These are phyloP conservation scores for Phaedon cochleariae DNA, from an alignment of 2,888 invertebrate species.

Conservation along the genomic window DNA sequence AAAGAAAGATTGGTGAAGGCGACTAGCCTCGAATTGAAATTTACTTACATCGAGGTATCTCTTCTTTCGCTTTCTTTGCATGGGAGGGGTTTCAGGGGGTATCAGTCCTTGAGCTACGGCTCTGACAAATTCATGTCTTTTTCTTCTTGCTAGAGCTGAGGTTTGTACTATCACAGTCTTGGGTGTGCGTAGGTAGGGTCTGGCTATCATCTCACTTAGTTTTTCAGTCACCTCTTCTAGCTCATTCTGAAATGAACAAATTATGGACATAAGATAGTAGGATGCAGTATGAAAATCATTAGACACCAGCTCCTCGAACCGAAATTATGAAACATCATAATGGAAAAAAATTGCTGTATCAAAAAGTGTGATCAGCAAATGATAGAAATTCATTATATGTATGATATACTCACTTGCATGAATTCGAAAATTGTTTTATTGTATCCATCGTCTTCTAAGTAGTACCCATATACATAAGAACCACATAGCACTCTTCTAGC, in stretches of 20 bases:
- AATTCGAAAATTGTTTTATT: slow-evolving; percentile 74
- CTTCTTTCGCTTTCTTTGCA: slow-evolving; percentile 64
- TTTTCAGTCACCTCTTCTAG: slow-evolving; percentile 72
- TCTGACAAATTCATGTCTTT: slow-evolving; percentile 70
- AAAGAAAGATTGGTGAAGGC: background rate
- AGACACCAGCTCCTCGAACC: no score
- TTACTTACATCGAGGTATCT: slow-evolving; percentile 62
- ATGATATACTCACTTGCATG: no score
- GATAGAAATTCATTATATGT: no score
- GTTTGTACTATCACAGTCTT: slow-evolving; percentile 70
- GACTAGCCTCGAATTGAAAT: no score
- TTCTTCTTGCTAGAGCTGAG: slow-evolving; percentile 67
- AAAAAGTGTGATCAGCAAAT: no score
- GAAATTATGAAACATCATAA: no score
- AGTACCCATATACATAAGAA: slow-evolving; percentile 75
- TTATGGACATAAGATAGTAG: no score
- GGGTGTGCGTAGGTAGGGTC: slow-evolving; percentile 70
- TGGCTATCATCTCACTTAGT: slow-evolving; percentile 71
- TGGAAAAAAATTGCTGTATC: no score
- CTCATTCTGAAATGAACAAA: no score
- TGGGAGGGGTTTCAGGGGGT: slow-evolving; percentile 70
- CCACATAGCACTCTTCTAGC: slow-evolving; percentile 71
- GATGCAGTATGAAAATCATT: no score
- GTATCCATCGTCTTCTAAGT: slow-evolving; percentile 71
- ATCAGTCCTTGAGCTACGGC: slow-evolving; percentile 68